Evolutionary conservation across 1,140 invertebrate genomes (phyloP), one percentile per base, ranked within the genome.

Genomic region (Brevipalpus yothersi): DNA sequence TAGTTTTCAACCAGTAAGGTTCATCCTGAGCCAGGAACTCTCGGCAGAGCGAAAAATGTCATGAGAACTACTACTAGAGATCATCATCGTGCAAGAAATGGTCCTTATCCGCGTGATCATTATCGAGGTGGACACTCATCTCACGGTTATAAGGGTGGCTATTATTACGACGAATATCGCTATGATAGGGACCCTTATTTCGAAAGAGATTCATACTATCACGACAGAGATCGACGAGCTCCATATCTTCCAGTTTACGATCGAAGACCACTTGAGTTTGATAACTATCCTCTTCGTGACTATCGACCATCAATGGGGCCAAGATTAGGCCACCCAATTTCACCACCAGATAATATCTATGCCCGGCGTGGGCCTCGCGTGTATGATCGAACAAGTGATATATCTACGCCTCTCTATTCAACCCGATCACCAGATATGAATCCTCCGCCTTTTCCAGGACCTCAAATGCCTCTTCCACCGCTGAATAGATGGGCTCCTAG

Each of bases 1-100:
- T 49, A 63, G 63, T 61, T 55, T 9, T 64, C 63, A 1, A 61
- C 58, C 42, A 64, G 63, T n/a, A 62, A 62, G 21, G n/a, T 64
- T 7, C 63, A 64, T 54, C 61, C 60, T 4, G 63, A 64, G 43
- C 63, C 63, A 41, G 63, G 63, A 19, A 59, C 63, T 40, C 58
- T 58, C 9, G 63, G 63, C 15, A 40, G 64, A 54, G 64, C 61
- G 41, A 64, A 60, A 41, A 58, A 51, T 40, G 61, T 19, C 13
- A 47, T 15, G 4, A 47, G 45, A 47, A n/a, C 45, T n/a, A n/a
- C 45, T n/a, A 47, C 13, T n/a, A 47, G 45, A 19, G 45, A n/a
- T 19, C 13, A n/a, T 19, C 13, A 47, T 47, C 45, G 45, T n/a
- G 13, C 45, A 19, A 47, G 19, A 47, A 19, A 19, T 19, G 19